Evolutionary conservation across 2,113 vertebrate species (phyloP), one percentile per base, ranked within the genome.

Genomic region (Megalops atlanticus): DNA sequence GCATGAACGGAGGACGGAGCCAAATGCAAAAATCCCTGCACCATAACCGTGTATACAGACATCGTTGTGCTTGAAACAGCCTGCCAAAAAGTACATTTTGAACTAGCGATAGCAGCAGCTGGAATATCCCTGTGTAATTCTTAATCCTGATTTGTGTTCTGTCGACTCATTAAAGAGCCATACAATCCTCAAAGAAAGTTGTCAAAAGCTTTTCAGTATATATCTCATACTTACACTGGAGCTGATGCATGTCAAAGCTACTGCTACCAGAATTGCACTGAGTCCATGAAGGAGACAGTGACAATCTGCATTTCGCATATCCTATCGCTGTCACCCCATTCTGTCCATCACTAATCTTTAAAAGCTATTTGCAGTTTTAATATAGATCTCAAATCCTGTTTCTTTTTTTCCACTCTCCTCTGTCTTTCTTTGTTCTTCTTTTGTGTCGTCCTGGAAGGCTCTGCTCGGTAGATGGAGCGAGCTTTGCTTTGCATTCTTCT

Each of bases 281-380:
- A 91, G 89, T 89, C 87, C 64, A 73, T 52, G 81, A 89, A 88
- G 84, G n/a, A 76, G 88, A 86, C 87, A 89, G 88, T 88, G 86
- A 87, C 88, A 88, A 88, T 88, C 89, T 87, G 86, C 88, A 88
- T 91, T 90, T 89, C 89, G 88, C 87, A 89, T 84, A 83, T 89
- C 88, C 88, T 87, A 81, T 86, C 85, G 86, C 90, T 88, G 89
- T 92, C 91, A 89, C 90, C 89, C 89, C 86, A 84, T 91, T 88
- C 87, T 90, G 89, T 89, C 88, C 84, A 84, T 90, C 86, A 87
- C 89, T 92, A 92, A 93, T 92, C 92, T 94, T 91, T 90, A 89
- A 91, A 92, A 91, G 89, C 89, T 89, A 93, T 94, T 91, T 92
- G 86, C 90, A 89, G 89, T 92, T 94, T 93, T 92, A 93, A 92